A percentile compares a stretch with the other conserved stretches of the same genome.
phyloP scores from a whole-genome alignment of 2,888 invertebrate genomes.

The Sarcophaga variegata region DNA sequence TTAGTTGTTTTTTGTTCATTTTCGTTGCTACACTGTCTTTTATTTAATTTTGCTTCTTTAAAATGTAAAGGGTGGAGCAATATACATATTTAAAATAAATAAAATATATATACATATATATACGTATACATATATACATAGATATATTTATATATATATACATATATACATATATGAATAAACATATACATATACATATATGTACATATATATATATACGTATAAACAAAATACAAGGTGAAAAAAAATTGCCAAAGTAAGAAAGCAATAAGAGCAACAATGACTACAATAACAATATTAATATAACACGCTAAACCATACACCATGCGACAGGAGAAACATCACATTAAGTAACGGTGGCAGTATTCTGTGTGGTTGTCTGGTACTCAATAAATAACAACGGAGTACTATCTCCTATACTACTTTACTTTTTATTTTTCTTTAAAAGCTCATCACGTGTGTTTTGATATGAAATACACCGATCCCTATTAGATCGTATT shows the following conservation, averaged over 20 bases:
- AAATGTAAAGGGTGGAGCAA: constrained; percentile 66
- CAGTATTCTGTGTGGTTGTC: constrained; percentile 16
- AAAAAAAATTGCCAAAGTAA: constrained; percentile 28
- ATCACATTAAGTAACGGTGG: constrained; percentile 52
- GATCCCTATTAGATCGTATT: neutral
- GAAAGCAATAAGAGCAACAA: constrained; percentile 43
- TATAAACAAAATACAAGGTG: neutral
- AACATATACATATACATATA: neutral
- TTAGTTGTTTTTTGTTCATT: constrained; percentile 36
- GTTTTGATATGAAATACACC: constrained; percentile 32
- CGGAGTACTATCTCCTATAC: constrained; percentile 36
- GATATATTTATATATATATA: neutral
- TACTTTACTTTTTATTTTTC: constrained; percentile 48
- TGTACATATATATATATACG: neutral
- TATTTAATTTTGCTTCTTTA: constrained; percentile 59
- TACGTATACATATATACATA: neutral
- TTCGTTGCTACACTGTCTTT: constrained; percentile 49
- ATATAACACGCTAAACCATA: constrained; percentile 51
- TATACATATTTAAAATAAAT: constrained; percentile 62
- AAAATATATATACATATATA: constrained; percentile 20
- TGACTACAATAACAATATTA: constrained; percentile 27
- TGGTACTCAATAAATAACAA: constrained; percentile 32
- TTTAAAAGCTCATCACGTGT: constrained; percentile 47
- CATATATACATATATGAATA: too few species aligned
- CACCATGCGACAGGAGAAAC: constrained; percentile 35